Conservation (phyloP, 2,888 invertebrate species). For the Galerucella calmariensis region DNA sequence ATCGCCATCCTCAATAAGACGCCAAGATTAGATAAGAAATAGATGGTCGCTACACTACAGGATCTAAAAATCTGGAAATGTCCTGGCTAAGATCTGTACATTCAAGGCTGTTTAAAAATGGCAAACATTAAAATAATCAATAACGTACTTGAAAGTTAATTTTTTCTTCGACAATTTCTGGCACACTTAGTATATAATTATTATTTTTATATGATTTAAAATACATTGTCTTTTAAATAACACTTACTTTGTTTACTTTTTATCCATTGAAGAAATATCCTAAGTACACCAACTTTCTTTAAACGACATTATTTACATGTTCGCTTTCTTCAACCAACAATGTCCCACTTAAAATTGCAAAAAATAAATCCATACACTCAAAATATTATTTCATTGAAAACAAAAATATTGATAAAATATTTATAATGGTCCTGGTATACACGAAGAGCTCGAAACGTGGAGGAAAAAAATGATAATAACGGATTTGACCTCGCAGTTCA, state of each 20-base stretch:
- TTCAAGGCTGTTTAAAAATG: too few species aligned
- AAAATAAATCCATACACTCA: slow-evolving; percentile 14
- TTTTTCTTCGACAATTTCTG: too few species aligned
- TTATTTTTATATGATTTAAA: too few species aligned
- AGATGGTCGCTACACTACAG: too few species aligned
- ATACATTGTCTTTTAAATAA: not conserved
- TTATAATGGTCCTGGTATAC: not conserved
- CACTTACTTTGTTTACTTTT: slow-evolving; percentile 50
- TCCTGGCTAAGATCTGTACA: too few species aligned
- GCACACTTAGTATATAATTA: too few species aligned
- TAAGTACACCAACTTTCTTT: slow-evolving; percentile 42
- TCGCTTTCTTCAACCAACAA: slow-evolving; percentile 44
- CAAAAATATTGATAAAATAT: slow-evolving; percentile 11
- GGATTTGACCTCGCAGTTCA: slow-evolving; percentile 47
- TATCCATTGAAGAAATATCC: slow-evolving; percentile 26
- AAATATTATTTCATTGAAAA: not conserved
- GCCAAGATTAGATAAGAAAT: too few species aligned
- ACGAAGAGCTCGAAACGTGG: not conserved
- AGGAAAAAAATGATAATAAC: slow-evolving; percentile 30
- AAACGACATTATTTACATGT: slow-evolving; percentile 43
- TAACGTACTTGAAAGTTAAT: too few species aligned
- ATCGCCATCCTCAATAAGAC: too few species aligned
- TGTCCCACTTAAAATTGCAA: slow-evolving; percentile 39
- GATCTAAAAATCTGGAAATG: too few species aligned
- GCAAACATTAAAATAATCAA: too few species aligned